Percentiles rank a stretch among this genome's conserved stretches.
These are phyloP conservation scores for Bursaphelenchus okinawaensis DNA, from an alignment of 2,888 invertebrate species.

Conservation along the genomic window DNA sequence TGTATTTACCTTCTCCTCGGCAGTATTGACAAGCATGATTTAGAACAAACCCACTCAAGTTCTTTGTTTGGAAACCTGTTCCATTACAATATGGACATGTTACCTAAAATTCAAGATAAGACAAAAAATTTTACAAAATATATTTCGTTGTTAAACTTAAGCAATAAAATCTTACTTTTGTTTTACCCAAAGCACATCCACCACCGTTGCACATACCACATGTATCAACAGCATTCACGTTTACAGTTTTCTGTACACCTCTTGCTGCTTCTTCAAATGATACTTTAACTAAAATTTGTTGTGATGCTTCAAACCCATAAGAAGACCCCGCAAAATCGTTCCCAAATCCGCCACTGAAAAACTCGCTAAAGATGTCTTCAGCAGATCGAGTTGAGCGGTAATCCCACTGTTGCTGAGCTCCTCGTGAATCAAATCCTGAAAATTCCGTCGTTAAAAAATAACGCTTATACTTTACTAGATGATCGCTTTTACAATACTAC, in stretches of 20 bases:
- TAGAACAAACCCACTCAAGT: constrained; percentile 40
- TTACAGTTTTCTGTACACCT: constrained; percentile 87
- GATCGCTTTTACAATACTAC: too few species aligned
- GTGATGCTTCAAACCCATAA: constrained; percentile 42
- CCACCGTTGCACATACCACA: constrained; percentile 82
- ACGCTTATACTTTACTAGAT: too few species aligned
- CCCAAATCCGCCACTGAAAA: constrained; percentile 67
- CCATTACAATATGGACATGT: constrained; percentile 90
- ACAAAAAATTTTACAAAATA: not conserved
- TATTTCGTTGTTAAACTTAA: not conserved
- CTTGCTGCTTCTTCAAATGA: constrained; percentile 87
- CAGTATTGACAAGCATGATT: constrained; percentile 64
- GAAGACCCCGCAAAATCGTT: constrained; percentile 46
- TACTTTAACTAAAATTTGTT: constrained; percentile 69
- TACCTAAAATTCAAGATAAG: constrained; percentile 60
- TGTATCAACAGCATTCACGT: constrained; percentile 82
- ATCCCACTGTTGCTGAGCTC: constrained; percentile 62
- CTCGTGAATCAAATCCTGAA: constrained; percentile 14
- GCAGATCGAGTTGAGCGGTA: constrained; percentile 76
- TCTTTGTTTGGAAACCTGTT: constrained; percentile 61
- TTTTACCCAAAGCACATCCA: constrained; percentile 83
- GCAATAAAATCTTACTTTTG: constrained; percentile 65
- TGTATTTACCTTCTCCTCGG: constrained; percentile 77
- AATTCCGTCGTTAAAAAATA: too few species aligned
- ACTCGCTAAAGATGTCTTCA: constrained; percentile 76